Base-by-base conservation (phyloP, 2,888 invertebrate species). In the Papilio protenor region DNA sequence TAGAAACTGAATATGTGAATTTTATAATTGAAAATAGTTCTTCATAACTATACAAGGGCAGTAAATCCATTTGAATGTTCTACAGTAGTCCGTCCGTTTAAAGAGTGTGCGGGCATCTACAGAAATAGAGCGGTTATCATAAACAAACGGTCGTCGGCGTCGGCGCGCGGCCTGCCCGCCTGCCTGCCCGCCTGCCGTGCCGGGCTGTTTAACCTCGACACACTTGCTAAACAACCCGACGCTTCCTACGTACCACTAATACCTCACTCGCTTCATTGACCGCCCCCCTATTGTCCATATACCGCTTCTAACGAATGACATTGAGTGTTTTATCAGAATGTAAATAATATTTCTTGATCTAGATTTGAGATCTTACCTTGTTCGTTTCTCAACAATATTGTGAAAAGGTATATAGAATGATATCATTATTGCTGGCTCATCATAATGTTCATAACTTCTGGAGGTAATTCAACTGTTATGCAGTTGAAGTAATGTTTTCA, bases 161-260 rank as follows among this genome's bases (percentile, higher is more conserved):
- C 40, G 66, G 71, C 71, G 40, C 18, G 40, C 59, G 55, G 74
- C 64, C 27, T 27, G 27, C 61, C 27, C 59, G n/a, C n/a, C n/a
- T n/a, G 59, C 57, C 21, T 21, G 57, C 52, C 16, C 72, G 74
- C 66, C 21, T 61, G 61, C 61, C 61, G 57, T 57, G n/a, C 18
- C 45, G 49, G 59, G 52, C 66, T n/a, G 64, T 79, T 76, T 75
- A 72, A 75, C 75, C 78, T 78, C 78, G 78, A 78, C 78, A 78
- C 78, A 78, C 75, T 75, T 75, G 78, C 75, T 75, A 66, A 78
- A 75, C 52, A 75, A 78, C 61, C 40, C 45, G 55, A 40, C 77
- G 72, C 75, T 72, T 71, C 77, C 74, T 77, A 74, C 77, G 77
- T 74, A 74, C 40, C 16, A 27, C 64, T 72, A 72, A 76, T 79